Evolutionary conservation across 2,888 invertebrate genomes (phyloP), one percentile per base, ranked within the genome.

Genomic region (Anarsia innoxiella): DNA sequence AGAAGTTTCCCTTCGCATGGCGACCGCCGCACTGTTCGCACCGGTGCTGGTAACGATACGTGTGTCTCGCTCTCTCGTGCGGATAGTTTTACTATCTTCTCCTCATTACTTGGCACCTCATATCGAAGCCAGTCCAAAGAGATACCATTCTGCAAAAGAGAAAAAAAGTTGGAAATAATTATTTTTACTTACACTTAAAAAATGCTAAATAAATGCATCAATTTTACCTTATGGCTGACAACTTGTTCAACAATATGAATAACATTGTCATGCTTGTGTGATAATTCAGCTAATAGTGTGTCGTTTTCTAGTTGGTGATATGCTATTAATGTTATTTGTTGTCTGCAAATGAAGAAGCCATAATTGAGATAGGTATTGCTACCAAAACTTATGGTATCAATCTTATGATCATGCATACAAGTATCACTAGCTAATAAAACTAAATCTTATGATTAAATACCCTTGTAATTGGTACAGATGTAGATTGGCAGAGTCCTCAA

Each of bases 261-360:
- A 49, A 90, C 82, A 65, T 91, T 90, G 39, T 91, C 89, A 47
- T 90, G 87, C 36, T 89, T 86, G 45, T 89, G 87, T 53, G 95
- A 91, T 56, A 96, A 90, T 50, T 90, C 89, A 16, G 94, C 92
- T 60, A 89, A 89, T n/a, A 96, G 71, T 0, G 95, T 95, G 76
- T 96, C 96, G 69, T 92, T 93, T 67, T 96, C 95, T 23, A 96
- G 91, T 74, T 93, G 91, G 56, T 93, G 92, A 59, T 92, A 94
- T 32, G 93, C 92, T 38, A 92, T 67, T 25, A 95, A 84, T 52
- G 91, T 91, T 42, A 94, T 85, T 59, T 92, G 91, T 43, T 86
- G 85, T 10, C 92, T 92, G 76, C 45, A 54, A 44, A 47, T 44
- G 30, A 41, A n/a, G 27, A n/a, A n/a, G n/a, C n/a, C n/a, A n/a